Conservation (phyloP, 2,797 vertebrate genomes). For the Cirrhinus mrigala region DNA sequence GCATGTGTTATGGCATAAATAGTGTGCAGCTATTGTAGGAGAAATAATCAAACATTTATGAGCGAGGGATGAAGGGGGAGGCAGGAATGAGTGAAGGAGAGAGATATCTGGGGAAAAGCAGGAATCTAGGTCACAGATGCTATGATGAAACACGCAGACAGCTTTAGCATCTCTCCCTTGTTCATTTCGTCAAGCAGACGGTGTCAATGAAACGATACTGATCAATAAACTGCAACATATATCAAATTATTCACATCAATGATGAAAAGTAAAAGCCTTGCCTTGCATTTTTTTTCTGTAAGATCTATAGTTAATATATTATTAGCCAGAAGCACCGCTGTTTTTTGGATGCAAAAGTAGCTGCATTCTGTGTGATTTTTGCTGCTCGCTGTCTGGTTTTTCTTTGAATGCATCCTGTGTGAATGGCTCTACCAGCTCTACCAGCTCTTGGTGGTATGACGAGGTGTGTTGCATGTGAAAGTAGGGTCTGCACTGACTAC, state of each 20-base stretch:
- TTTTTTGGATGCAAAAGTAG: not conserved
- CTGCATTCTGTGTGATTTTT: not conserved
- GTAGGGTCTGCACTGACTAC: not conserved
- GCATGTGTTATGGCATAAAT: conserved; percentile 68
- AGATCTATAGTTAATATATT: not conserved
- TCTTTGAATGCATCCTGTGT: conserved; percentile 6
- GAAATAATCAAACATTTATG: conserved; percentile 83
- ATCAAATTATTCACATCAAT: not conserved
- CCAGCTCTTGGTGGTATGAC: not conserved
- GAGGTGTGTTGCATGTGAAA: not conserved
- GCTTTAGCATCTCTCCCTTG: conserved; percentile 52
- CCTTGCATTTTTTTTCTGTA: not conserved
- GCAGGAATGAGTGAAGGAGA: conserved; percentile 42
- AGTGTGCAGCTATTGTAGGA: conserved; percentile 75
- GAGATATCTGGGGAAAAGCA: conserved; percentile 63
- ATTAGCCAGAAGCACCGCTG: no score
- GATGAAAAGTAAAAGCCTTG: not conserved
- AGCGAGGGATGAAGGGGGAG: conserved; percentile 71
- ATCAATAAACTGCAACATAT: not conserved
- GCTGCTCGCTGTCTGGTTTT: not conserved
- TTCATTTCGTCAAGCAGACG: conserved; percentile 20
- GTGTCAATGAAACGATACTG: not conserved
- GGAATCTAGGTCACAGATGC: conserved; percentile 82
- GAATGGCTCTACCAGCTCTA: not conserved
- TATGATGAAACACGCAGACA: conserved; percentile 69